Evolutionary conservation across 2,888 invertebrate species (phyloP), one percentile per base, ranked within the genome.

Genomic region (Eurois occulta): DNA sequence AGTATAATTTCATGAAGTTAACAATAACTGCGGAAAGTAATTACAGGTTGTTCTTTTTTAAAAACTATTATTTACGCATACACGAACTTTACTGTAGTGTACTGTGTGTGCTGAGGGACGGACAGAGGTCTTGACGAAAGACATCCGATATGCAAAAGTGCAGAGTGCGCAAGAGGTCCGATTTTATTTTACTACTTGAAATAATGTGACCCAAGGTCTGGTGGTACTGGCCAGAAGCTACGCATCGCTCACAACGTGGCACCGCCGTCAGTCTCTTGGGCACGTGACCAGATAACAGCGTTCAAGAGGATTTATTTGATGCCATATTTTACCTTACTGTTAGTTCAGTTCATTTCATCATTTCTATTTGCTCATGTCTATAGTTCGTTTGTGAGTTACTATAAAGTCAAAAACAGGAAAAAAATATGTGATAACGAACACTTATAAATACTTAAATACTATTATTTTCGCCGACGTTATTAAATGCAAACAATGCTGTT

Each of bases 1-100:
- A 13, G 18, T 24, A 52, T 80, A 80, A 80, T 80, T 72, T 24
- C 10, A 6, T 60, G 28, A 79, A 78, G 80, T 43, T 10, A 77
- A 28, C 43, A 46, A 38, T 41, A 28, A 48, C 21, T 11, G 13
- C n/a, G 10, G 11, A 16, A 32, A 10, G 32, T 72, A 46, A 65
- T 64, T 5, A 64, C 16, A 24, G 11, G 60, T 1, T 43, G 18
- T 48, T 4, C 2, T 8, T 18, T 32, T 13, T 13, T 68, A 24
- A 52, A 38, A 32, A n/a, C 11, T 28, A 18, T 35, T 35, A 43
- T 32, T 52, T 13, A 13, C 38, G 21, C 43, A 16, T 1, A 2
- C 43, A 28, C 18, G 32, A 2, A 24, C 2, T 52, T 48, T 5
- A 28, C 38, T 10, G 21, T 8, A 28, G 28, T 10, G n/a, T 6